These are phyloP conservation scores for Artibeus lituratus DNA, from an alignment of 2,797 vertebrate genomes.

Conservation along the genomic window DNA sequence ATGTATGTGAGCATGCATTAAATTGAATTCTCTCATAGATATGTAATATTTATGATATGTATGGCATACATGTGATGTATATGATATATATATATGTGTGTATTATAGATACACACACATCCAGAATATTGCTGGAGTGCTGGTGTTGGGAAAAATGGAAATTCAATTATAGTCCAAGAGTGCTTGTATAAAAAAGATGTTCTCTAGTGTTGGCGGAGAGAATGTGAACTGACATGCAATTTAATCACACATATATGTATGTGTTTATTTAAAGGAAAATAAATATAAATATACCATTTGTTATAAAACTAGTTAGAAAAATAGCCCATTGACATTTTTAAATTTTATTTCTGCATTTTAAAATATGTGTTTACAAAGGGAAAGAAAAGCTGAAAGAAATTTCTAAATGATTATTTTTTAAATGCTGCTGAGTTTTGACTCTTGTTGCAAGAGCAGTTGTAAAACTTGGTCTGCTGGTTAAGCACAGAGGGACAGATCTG, in stretches of 20 bases:
- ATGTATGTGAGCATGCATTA: background rate
- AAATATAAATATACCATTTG: background rate
- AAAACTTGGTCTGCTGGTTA: background rate
- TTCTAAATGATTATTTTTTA: background rate
- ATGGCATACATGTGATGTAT: background rate
- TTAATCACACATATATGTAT: background rate
- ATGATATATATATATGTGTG: background rate
- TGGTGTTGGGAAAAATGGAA: background rate
- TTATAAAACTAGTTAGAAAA: background rate
- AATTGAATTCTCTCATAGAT: background rate
- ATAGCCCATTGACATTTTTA: background rate
- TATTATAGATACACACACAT: background rate
- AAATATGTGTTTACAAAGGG: background rate
- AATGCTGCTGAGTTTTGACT: background rate
- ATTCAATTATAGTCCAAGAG: background rate
- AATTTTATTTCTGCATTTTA: background rate
- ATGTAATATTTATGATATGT: background rate
- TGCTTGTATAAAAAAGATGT: background rate
- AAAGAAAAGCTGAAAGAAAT: background rate
- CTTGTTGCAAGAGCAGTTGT: background rate
- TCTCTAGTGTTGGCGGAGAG: background rate
- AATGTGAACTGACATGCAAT: background rate
- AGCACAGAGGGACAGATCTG: rapidly evolving
- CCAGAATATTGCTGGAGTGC: background rate
- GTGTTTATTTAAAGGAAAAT: background rate